phyloP scores from a whole-genome alignment of 1,140 invertebrate species.

The Aphelinus certus region DNA sequence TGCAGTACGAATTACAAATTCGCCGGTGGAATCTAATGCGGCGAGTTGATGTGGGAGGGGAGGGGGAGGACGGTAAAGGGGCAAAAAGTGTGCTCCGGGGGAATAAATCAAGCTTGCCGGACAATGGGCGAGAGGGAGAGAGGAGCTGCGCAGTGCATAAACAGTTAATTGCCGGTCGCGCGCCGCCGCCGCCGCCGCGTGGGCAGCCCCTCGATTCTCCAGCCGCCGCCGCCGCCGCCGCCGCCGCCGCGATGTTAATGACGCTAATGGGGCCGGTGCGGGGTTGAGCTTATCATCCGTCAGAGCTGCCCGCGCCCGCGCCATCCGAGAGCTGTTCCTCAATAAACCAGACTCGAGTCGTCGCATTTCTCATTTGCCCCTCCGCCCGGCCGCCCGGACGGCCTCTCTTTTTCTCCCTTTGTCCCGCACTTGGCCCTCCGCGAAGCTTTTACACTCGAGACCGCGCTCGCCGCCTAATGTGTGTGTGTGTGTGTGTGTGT shows the following conservation, averaged over 20 bases:
- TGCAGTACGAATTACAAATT: too few relatives aligned
- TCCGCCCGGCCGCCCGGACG: background rate
- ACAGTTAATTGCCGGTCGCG: slow-evolving; percentile 30
- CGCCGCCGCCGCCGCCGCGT: background rate
- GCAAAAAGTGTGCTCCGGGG: too few relatives aligned
- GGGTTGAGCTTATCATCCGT: slow-evolving; percentile 60
- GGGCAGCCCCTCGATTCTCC: background rate
- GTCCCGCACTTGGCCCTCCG: slow-evolving; percentile 34
- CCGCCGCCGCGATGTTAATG: slow-evolving; percentile 50
- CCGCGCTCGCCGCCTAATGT: background rate
- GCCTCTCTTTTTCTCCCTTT: slow-evolving; percentile 37
- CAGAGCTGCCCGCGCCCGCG: background rate
- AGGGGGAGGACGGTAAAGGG: too few relatives aligned
- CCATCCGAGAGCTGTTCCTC: slow-evolving; percentile 42
- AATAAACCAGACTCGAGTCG: slow-evolving; percentile 51
- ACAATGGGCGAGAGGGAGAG: too few relatives aligned
- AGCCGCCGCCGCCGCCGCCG: too few relatives aligned
- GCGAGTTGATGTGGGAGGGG: too few relatives aligned
- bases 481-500: slow-evolving; percentile 27
- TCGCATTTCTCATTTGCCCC: slow-evolving; percentile 40
- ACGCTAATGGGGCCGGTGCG: slow-evolving; percentile 53
- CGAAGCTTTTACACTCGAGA: slow-evolving; percentile 40
- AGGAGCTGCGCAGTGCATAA: background rate
- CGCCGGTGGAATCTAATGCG: too few relatives aligned
- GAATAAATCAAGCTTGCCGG: too few relatives aligned